phyloP scores from a whole-genome alignment of 1,140 invertebrate species.

The Drosophila sturtevanti region DNA sequence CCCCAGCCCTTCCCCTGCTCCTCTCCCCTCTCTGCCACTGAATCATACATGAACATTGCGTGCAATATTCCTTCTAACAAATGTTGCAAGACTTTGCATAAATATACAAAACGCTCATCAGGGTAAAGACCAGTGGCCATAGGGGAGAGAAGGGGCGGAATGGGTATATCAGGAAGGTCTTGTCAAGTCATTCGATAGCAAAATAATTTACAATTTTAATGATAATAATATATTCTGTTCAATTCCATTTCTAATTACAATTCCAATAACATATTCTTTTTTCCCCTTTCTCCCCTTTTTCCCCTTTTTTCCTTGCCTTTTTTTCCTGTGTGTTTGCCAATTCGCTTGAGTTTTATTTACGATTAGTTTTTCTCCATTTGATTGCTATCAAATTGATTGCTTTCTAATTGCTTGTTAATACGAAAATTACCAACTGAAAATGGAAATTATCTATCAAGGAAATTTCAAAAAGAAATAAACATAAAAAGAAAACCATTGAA shows the following conservation, averaged over 20 bases:
- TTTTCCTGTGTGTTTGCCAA: slow-evolving; percentile 33
- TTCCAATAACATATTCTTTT: background rate
- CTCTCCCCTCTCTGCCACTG: no score
- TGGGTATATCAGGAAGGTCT: slow-evolving; percentile 20
- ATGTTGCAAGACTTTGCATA: slow-evolving; percentile 13
- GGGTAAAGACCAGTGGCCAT: slow-evolving; percentile 8
- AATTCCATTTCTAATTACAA: background rate
- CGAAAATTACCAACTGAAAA: background rate
- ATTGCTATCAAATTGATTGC: slow-evolving; percentile 27
- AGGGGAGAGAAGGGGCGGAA: background rate
- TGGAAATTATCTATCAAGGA: background rate
- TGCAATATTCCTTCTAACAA: slow-evolving; percentile 21
- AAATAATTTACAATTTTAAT: slow-evolving; percentile 43
- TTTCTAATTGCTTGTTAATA: slow-evolving; percentile 23
- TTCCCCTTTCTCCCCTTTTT: background rate
- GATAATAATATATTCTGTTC: background rate
- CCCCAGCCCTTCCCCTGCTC: slow-evolving; percentile 5
- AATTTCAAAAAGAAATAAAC: no score
- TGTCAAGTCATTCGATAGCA: slow-evolving; percentile 28
- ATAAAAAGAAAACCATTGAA: no score
- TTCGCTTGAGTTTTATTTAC: slow-evolving; percentile 11
- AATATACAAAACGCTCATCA: slow-evolving; percentile 22
- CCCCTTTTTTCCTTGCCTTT: background rate
- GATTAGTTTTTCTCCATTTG: slow-evolving; percentile 28
- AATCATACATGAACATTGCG: slow-evolving; percentile 36